Base-by-base conservation (phyloP, 2,888 invertebrate species). In the Microctonus aethiopoides region DNA sequence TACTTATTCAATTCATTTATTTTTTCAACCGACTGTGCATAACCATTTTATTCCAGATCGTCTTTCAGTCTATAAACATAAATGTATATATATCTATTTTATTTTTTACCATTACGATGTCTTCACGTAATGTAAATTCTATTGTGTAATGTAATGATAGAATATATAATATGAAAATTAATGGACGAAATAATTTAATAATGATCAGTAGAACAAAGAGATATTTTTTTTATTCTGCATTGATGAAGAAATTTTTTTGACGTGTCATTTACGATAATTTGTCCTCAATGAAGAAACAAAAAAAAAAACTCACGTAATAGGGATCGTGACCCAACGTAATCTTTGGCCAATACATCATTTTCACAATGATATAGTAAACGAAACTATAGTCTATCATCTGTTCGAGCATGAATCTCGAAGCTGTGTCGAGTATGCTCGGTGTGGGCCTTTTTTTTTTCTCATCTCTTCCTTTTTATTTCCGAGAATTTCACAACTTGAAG, bases 241-340 rank as follows among this genome's bases (percentile, higher is more conserved):
- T 36, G 57, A 56, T 46, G 39, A 39, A 36, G 46, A 67, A 67
- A 61, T 52, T 59, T 36, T 2, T 39, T 22, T 36, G 57, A 39
- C 57, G 60, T 61, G 11, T 32, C 32, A 56, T 32, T 63, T 29
- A 56, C 29, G 73, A 79, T 77, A 79, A 82, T 82, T 82, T 79
- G 77, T 79, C 76, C 63, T 66, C 63, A 51, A 67, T 63, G 69
- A 73, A 73, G 66, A 71, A 72, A 73, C 72, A 78, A 60, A 72
- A 73, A 63, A 65, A 70, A 26, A 70, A 41, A 63, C 52, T 24
- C 64, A 66, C 72, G 73, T 78, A 80, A 80, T 78, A 72, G 77
- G 78, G 78, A 78, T 82, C 80, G 81, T 79, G 80, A 81, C 79
- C 79, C 72, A 74, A 70, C 75, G 78, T 78, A 80, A 80, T 77